Conservation (phyloP, 2,113 vertebrate genomes). For the Tragelaphus strepsiceros region DNA sequence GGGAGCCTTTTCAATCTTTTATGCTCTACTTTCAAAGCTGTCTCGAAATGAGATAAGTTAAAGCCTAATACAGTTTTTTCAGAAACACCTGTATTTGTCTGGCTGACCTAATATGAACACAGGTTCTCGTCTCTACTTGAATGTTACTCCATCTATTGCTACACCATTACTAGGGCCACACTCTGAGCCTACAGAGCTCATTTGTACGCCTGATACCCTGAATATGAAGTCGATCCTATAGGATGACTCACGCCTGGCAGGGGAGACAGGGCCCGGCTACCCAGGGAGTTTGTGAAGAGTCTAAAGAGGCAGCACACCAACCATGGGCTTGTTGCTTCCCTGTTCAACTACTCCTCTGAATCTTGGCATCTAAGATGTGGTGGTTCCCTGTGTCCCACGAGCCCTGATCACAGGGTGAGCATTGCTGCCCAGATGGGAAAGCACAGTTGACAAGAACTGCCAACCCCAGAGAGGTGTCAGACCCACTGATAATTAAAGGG, state of each 20-base stretch:
- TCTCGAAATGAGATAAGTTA: constrained; percentile 51
- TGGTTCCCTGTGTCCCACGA: not conserved
- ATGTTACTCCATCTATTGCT: not conserved
- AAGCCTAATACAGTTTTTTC: constrained; percentile 53
- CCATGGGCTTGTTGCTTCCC: not conserved
- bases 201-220: not conserved
- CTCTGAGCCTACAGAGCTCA: not conserved
- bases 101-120: constrained; percentile 65
- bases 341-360: not conserved
- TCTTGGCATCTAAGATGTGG: not conserved
- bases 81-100: constrained; percentile 53
- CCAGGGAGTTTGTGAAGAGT: not conserved
- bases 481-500: not conserved
- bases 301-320: accelerated
- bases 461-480: not conserved
- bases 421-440: not conserved
- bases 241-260: not conserved
- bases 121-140: not conserved
- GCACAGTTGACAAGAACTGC: not conserved
- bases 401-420: not conserved
- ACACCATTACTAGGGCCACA: not conserved
- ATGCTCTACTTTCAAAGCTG: constrained; percentile 52
- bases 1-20: constrained; percentile 62
- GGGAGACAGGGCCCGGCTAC: not conserved
- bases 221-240: not conserved